These are phyloP conservation scores for Drosophila prostipennis DNA, from an alignment of 2,888 invertebrate genomes.

Conservation along the genomic window DNA sequence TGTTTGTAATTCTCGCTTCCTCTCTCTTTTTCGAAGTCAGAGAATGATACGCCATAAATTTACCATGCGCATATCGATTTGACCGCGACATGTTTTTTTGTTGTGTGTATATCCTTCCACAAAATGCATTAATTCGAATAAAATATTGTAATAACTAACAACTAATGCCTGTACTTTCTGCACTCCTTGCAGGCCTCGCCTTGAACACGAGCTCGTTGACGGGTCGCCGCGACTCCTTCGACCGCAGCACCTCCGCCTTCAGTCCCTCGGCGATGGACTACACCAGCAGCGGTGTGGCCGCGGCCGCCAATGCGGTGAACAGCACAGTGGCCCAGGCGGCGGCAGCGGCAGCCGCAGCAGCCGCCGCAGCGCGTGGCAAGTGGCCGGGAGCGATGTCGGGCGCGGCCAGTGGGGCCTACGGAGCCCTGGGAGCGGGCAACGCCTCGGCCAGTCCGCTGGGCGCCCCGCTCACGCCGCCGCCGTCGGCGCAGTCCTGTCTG, in stretches of 20 bases:
- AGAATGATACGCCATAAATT: too few species aligned
- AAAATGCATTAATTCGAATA: background rate
- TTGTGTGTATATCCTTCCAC: background rate
- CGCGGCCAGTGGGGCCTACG: slow-evolving; percentile 75
- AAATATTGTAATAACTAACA: too few species aligned
- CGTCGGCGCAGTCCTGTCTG: slow-evolving; percentile 88
- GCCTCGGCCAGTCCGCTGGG: slow-evolving; percentile 86
- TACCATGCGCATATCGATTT: too few species aligned
- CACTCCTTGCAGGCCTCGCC: slow-evolving; percentile 85
- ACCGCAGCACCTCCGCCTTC: slow-evolving; percentile 90
- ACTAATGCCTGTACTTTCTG: background rate
- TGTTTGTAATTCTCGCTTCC: too few species aligned
- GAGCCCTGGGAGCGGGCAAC: slow-evolving; percentile 78
- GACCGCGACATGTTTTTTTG: too few species aligned
- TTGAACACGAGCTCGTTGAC: slow-evolving; percentile 88
- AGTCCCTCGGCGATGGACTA: slow-evolving; percentile 90
- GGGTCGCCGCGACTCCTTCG: slow-evolving; percentile 91
- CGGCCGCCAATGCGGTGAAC: slow-evolving; percentile 81
- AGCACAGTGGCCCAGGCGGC: slow-evolving; percentile 82
- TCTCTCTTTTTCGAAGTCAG: too few species aligned
- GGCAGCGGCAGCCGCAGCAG: slow-evolving; percentile 76
- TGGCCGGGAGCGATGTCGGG: slow-evolving; percentile 85
- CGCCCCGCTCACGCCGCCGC: slow-evolving; percentile 89
- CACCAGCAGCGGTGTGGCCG: slow-evolving; percentile 83
- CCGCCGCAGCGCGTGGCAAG: slow-evolving; percentile 84